Base-by-base conservation (phyloP, 2,113 vertebrate species). In the Colius striatus region DNA sequence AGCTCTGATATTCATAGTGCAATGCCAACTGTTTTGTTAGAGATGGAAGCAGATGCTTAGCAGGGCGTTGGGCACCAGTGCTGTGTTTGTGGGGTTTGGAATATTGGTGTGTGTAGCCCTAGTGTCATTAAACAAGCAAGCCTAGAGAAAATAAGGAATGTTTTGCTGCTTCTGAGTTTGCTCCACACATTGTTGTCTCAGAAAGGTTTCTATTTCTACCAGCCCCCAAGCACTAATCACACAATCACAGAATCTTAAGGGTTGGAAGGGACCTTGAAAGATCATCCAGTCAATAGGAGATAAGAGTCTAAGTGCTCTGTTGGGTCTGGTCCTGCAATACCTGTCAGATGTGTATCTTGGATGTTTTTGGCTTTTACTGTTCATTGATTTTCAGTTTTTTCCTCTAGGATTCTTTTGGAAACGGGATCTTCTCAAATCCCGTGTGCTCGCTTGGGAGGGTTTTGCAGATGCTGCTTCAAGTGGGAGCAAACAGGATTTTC, bases 21-120 rank as follows among this genome's bases (percentile, higher is more conserved):
- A 1, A 34, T 34, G 47, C 4, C 4, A n/a, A n/a, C 23, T 1
- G 0, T 55, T 80, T 53, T 13, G 5, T 53, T 34, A 62, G 22
- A 22, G 36, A 19, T 15, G 6, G 29, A 41, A 41, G 38, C 38
- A 41, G 38, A 12, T 10, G 38, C 38, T 41, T 41, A 34, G 11
- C 27, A 54, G 66, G 19, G 30, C 36, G 27, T 16, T 51, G 51
- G 20, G 34, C 78, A 67, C 29, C 7, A 8, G 0, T 43, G 18
- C 16, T 50, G 21, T 51, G 16, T 12, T 68, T 36, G 5, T 58
- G 23, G 18, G 7, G 7, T 9, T 5, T 62, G 48, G 27, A 55
- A 36, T 82, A 55, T 71, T 0, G 1, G 11, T 8, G 5, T 26
- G 13, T 67, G 45, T 75, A 43, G 36, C 34, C 71, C 34, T 1